Evolutionary conservation across 2,113 vertebrate species (phyloP).

Genomic region (Crotophaga sulcirostris): DNA sequence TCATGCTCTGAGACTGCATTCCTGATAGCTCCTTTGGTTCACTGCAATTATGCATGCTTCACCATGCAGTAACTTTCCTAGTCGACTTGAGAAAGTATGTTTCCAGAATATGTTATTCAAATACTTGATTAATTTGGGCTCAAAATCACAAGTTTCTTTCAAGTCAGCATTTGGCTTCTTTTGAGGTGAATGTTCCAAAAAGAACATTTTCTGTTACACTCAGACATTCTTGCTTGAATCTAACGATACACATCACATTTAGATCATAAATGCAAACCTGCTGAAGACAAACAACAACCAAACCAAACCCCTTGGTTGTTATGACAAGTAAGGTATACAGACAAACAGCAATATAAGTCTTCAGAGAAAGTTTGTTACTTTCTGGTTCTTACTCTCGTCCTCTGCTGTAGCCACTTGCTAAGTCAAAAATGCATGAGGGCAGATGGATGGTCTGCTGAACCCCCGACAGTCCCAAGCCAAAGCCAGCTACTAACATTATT

Average conservation of each 20-base stretch:
- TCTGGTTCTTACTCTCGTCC: neutral
- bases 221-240: neutral
- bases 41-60: neutral
- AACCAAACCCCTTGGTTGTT: neutral
- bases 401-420: neutral
- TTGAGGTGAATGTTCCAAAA: neutral
- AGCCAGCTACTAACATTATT: neutral
- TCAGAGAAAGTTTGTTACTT: neutral
- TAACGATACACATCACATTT: neutral
- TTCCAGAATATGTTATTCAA: slow-evolving; percentile 19
- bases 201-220: neutral
- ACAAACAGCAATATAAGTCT: neutral
- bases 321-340: neutral
- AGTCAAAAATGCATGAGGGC: neutral
- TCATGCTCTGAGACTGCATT: neutral
- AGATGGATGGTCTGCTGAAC: neutral
- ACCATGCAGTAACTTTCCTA: neutral
- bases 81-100: neutral
- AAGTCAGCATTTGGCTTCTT: slow-evolving; percentile 3
- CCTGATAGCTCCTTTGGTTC: neutral
- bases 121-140: slow-evolving; percentile 2
- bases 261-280: neutral
- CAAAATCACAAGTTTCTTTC: neutral
- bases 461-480: neutral
- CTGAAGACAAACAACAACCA: neutral